Evolutionary conservation across 2,888 invertebrate genomes (phyloP), one percentile per base, ranked within the genome.

Genomic region (Tachystola acroxantha): DNA sequence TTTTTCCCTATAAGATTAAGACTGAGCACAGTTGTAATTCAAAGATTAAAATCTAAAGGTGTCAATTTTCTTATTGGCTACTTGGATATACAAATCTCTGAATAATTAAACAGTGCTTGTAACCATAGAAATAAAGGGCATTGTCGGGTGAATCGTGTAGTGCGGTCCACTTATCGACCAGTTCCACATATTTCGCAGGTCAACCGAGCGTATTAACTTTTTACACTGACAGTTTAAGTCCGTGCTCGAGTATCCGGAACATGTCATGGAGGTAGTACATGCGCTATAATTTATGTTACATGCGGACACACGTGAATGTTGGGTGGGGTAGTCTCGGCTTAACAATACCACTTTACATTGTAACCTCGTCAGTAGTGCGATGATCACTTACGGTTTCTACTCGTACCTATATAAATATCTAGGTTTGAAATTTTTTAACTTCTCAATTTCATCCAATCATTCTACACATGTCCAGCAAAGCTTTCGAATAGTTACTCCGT

Each of bases 121-220:
- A 10, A 9, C 37, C 7, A 19, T 10, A 32, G 19, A 2, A 26
- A 26, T 26, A 34, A 34, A 13, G 11, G 12, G 22, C 29, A 35
- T 22, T 22, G 19, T 34, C 20, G 28, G 10, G 9, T 28, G 35
- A 20, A 20, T n/a, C 32, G n/a, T 11, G 11, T 26, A 16, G 11
- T 28, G 33, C 22, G 41, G 31, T 37, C 37, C 37, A 38, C 41
- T 38, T 45, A 47, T 50, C 43, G 57, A 58, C 56, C 56, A 43
- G 53, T 51, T 49, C 43, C 48, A 57, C 57, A 58, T 58, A 57
- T 50, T 52, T 64, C 49, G 51, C 51, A 53, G 57, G 54, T 57
- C 60, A 57, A 46, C 49, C 53, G 48, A 50, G 54, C 52, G 53
- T 50, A 54, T 61, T 56, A 56, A 50, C 50, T 61, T 63, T 62